Base-by-base conservation (phyloP, 2,113 vertebrate species). In the Ceyx cyanopectus region DNA sequence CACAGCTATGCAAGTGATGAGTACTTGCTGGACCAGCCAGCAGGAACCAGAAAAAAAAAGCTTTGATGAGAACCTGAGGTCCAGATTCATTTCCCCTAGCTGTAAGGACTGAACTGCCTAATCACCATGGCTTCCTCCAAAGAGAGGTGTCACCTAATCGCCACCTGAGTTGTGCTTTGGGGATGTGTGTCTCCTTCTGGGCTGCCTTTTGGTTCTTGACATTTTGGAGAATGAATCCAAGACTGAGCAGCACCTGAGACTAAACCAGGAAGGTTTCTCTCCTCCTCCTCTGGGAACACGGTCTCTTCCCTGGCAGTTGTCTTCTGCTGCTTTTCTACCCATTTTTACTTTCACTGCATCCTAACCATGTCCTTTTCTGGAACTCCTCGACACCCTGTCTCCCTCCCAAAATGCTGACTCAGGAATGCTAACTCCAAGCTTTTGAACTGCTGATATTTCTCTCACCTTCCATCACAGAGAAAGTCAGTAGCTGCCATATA, bases 281-380 rank as follows among this genome's bases (percentile, higher is more conserved):
- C 23, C 37, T 77, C 23, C 23, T 53, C 41, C 60, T 43, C 43
- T 48, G 26, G 6, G 46, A 78, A 26, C 2, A 2, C 0, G 0
- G 7, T 20, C 12, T 89, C 29, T 79, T 22, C 17, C 12, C 15
- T 80, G 56, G 22, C 12, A 18, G 13, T 56, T 46, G 21, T 40
- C n/a, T 30, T 78, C 43, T 53, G 11, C 18, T 32, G 22, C 18
- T 41, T 61, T 67, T 81, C 40, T 48, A 6, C 6, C 27, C 16
- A 7, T 34, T 46, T 37, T 74, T 27, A n/a, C 21, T 73, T 85
- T 46, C 67, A 70, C 46, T 80, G 32, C 51, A 58, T n/a, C 66
- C 37, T 6, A 26, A 32, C 30, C 16, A 27, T 63, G 34, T 6
- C 87, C 46, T 63, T 60, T 58, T 19, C 32, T 72, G n/a, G n/a